phyloP scores from a whole-genome alignment of 2,888 invertebrate species.

The Parnassius orleans region DNA sequence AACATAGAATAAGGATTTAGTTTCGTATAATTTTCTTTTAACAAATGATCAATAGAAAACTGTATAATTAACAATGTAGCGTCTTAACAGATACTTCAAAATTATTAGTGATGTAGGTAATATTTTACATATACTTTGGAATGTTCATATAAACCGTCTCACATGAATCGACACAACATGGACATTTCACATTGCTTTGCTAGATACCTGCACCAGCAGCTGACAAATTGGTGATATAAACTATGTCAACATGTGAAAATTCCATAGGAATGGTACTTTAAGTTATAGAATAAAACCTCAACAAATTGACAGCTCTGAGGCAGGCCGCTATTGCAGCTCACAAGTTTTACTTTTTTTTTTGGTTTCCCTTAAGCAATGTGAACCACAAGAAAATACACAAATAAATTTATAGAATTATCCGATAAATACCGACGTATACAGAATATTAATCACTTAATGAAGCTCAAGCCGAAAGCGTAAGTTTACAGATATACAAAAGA shows the following conservation, averaged over 20 bases:
- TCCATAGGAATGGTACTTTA: slow-evolving; percentile 39
- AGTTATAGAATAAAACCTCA: slow-evolving; percentile 60
- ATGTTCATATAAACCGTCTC: slow-evolving; percentile 78
- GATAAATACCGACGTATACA: background rate
- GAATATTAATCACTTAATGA: slow-evolving; percentile 7
- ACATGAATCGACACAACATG: slow-evolving; percentile 65
- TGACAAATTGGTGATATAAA: slow-evolving; percentile 32
- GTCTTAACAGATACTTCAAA: slow-evolving; percentile 80
- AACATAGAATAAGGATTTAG: slow-evolving; percentile 70
- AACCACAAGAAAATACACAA: slow-evolving; percentile 35
- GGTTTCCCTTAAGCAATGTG: slow-evolving; percentile 51
- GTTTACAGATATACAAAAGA: slow-evolving; percentile 8
- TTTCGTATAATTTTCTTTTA: slow-evolving; percentile 82
- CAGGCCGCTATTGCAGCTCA: slow-evolving; percentile 49
- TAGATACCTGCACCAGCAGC: slow-evolving; percentile 28
- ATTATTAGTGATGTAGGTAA: slow-evolving; percentile 79
- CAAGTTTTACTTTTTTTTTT: slow-evolving; percentile 72
- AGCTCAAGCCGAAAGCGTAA: slow-evolving; percentile 25
- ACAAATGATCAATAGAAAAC: slow-evolving; percentile 82
- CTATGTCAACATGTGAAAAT: slow-evolving; percentile 39
- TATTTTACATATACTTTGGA: slow-evolving; percentile 81
- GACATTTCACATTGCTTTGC: slow-evolving; percentile 31
- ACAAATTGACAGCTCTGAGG: slow-evolving; percentile 35
- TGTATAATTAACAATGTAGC: slow-evolving; percentile 81
- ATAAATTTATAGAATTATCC: slow-evolving; percentile 21